Evolutionary conservation across 2,888 invertebrate species (phyloP).

Genomic region (Ditula angustiorana): DNA sequence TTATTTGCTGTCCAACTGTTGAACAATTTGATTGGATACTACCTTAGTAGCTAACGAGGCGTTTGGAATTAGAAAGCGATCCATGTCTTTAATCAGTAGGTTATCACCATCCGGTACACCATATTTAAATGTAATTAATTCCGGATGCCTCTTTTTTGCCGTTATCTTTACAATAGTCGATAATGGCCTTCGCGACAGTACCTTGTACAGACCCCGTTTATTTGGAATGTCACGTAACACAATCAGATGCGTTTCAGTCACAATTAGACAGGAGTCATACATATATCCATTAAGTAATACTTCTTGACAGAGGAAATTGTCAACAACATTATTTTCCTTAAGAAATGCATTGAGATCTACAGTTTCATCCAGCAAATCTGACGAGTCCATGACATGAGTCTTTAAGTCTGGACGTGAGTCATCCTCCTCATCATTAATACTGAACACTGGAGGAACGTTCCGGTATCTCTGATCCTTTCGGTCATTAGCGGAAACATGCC

Average conservation of each 20-base stretch:
- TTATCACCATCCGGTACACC: conserved; percentile 93
- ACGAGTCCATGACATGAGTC: conserved; percentile 78
- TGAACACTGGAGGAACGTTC: conserved; percentile 96
- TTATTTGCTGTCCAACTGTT: conserved; percentile 68
- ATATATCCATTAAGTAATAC: conserved; percentile 95
- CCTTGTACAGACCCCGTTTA: conserved; percentile 91
- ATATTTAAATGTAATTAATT: conserved; percentile 98
- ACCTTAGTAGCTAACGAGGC: conserved; percentile 95
- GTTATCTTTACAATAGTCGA: conserved; percentile 98
- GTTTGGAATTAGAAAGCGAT: conserved; percentile 96
- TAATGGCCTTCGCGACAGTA: conserved; percentile 94
- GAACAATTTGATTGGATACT: conserved; percentile 94
- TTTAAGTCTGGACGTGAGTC: conserved; percentile 67
- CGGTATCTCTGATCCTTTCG: conserved; percentile 95
- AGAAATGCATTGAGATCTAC: conserved; percentile 93
- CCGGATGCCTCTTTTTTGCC: conserved; percentile 97
- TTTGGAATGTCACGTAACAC: conserved; percentile 93
- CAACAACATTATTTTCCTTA: conserved; percentile 93
- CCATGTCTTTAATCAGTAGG: conserved; percentile 94
- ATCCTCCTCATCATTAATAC: conserved; percentile 94
- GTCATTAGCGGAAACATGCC: conserved; percentile 94
- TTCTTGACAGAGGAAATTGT: conserved; percentile 96
- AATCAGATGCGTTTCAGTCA: conserved; percentile 94
- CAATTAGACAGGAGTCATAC: conserved; percentile 94
- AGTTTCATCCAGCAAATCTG: conserved; percentile 89